Base-by-base conservation (phyloP, 2,888 invertebrate species). In the Drosophila sordidapex region DNA sequence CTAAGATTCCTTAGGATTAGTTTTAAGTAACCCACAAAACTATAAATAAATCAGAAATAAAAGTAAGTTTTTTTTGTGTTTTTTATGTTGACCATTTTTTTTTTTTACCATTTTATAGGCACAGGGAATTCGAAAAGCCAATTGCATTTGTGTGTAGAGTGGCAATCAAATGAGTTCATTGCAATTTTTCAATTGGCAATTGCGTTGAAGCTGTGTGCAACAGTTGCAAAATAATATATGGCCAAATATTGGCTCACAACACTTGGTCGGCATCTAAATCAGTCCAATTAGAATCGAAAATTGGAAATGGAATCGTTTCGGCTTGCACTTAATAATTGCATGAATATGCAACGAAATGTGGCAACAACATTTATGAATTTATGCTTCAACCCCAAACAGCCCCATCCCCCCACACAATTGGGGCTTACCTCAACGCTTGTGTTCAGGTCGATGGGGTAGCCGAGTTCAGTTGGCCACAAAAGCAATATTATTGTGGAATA, bases 401-500 rank as follows among this genome's bases (percentile, higher is more conserved):
- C 25, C 3, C 53, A 38, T n/a, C 21, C 29, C 51, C 15, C 59
- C 40, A 10, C 4, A 27, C 36, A n/a, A n/a, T 49, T 48, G 52
- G 33, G 13, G 27, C 29, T 51, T 35, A 53, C 43, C 63, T 57
- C 57, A 52, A 31, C 48, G 48, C 46, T 36, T 7, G 35, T 48
- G 48, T 27, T 2, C 53, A 43, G 48, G 36, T 61, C 56, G 60
- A 48, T 67, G 15, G 46, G 63, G 56, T 52, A 31, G 31, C 11
- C 7, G 6, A 25, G 25, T 54, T 25, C 25, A 48, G 54, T 54
- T 40, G 56, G 52, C 59, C 70, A 65, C 70, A 79, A 79, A 64
- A 70, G 81, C 76, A 70, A 82, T 83, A 84, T 80, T 90, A 90
- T 90, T 75, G 69, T 62, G 73, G 76, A 90, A 84, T 87, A 90